Evolutionary conservation across 35 echinoderm and acorn worm species (phyloP).

Genomic region (Heliocidaris erythrogramma): DNA sequence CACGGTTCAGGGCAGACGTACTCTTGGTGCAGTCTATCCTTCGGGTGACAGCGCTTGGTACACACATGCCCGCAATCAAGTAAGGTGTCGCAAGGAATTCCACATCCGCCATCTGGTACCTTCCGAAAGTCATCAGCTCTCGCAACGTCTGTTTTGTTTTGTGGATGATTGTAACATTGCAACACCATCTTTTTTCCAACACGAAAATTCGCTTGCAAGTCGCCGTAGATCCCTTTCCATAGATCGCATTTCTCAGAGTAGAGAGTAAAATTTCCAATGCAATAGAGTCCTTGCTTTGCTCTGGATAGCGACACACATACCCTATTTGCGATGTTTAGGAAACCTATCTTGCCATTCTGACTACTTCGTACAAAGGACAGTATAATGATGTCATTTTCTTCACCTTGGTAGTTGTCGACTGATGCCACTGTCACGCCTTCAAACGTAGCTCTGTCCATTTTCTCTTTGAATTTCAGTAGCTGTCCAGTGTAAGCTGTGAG

Average conservation of each 20-base stretch:
- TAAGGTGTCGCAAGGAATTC: slow-evolving; percentile 52
- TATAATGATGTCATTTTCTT: slow-evolving; percentile 96
- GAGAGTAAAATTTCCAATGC: slow-evolving; percentile 83
- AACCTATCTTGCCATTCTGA: slow-evolving; percentile 82
- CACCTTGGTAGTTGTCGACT: slow-evolving; percentile 81
- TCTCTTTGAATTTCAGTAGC: slow-evolving; percentile 52
- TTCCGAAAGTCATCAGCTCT: slow-evolving; percentile 58
- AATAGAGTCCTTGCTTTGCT: slow-evolving; percentile 86
- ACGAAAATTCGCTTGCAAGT: neutral
- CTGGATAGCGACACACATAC: slow-evolving; percentile 82
- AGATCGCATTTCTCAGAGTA: slow-evolving; percentile 63
- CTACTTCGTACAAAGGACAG: slow-evolving; percentile 93
- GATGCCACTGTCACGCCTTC: slow-evolving; percentile 65
- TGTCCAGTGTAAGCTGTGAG: slow-evolving; percentile 87
- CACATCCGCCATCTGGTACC: slow-evolving; percentile 76
- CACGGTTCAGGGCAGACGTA: slow-evolving; percentile 60
- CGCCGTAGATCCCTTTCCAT: slow-evolving; percentile 66
- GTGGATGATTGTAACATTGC: slow-evolving; percentile 78
- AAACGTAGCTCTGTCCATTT: slow-evolving; percentile 55
- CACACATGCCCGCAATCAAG: slow-evolving; percentile 84
- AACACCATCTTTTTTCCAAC: slow-evolving; percentile 60
- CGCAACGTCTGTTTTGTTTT: slow-evolving; percentile 46
- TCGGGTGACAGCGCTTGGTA: slow-evolving; percentile 60
- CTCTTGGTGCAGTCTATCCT: slow-evolving; percentile 50
- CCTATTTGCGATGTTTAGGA: slow-evolving; percentile 82